Conservation (phyloP, 2,888 invertebrate species). For the Conomelus anceps region DNA sequence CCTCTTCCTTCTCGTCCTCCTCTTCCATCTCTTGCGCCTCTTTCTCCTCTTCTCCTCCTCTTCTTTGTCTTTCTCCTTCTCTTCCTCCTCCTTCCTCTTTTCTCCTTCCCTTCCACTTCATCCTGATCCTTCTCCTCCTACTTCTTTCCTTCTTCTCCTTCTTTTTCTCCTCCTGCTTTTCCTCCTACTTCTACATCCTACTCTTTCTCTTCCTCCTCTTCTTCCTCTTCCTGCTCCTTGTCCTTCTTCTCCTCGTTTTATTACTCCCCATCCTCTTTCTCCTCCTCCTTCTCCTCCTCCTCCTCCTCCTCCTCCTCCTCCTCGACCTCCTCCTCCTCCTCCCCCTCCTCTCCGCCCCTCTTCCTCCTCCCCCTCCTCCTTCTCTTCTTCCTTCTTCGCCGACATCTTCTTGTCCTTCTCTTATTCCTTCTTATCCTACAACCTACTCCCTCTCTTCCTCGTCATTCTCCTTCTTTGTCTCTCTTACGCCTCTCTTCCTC, state of each 20-base stretch:
- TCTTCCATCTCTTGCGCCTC: too few species aligned
- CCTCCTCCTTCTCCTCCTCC: background rate
- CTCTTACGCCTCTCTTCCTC: background rate
- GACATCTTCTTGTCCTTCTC: background rate
- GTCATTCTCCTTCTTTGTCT: too few species aligned
- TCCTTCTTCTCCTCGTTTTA: background rate
- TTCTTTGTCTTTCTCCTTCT: background rate
- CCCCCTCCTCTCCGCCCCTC: too few species aligned
- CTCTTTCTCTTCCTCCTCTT: background rate
- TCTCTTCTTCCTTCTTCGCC: background rate
- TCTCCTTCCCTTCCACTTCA: too few species aligned
- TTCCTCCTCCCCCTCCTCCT: too few species aligned
- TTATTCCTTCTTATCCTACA: background rate
- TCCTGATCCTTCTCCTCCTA: background rate
- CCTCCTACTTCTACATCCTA: background rate
- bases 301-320: background rate
- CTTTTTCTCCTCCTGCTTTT: background rate
- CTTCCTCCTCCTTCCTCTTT: background rate
- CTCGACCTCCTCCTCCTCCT: too few species aligned
- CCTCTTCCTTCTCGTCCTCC: too few species aligned
- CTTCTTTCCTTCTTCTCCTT: too few species aligned
- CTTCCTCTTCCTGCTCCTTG: background rate
- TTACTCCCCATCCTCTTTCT: background rate
- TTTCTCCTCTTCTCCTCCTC: too few species aligned
- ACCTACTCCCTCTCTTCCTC: background rate